A percentile compares a stretch with the other conserved stretches of the same genome.
These are phyloP conservation scores for Pseudomyrmex sp. DNA, from an alignment of 1,140 invertebrate genomes.

Conservation along the genomic window DNA sequence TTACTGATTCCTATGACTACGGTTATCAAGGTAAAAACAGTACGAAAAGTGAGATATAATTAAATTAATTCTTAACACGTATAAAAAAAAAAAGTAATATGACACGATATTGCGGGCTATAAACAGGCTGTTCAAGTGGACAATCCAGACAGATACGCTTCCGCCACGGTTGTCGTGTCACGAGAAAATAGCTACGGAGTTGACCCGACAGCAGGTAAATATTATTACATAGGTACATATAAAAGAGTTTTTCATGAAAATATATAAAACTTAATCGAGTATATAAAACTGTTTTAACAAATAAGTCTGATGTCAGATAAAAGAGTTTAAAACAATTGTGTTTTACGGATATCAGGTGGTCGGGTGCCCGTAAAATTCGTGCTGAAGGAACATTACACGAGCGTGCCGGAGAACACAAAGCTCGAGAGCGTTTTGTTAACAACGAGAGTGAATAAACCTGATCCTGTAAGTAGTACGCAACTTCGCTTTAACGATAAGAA, in stretches of 20 bases:
- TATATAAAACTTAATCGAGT: neutral
- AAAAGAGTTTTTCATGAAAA: neutral
- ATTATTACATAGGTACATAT: neutral
- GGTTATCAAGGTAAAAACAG: slow-evolving; percentile 88
- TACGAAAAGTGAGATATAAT: too few species aligned
- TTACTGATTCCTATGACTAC: slow-evolving; percentile 90
- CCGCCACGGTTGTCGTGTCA: slow-evolving; percentile 91
- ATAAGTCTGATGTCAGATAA: neutral
- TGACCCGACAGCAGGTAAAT: slow-evolving; percentile 79
- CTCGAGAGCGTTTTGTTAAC: slow-evolving; percentile 90
- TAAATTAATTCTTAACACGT: too few species aligned
- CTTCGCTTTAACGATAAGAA: neutral
- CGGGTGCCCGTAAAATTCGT: slow-evolving; percentile 88
- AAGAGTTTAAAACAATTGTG: slow-evolving; percentile 18
- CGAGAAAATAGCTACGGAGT: slow-evolving; percentile 82
- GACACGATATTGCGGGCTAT: slow-evolving; percentile 15
- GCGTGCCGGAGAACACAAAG: slow-evolving; percentile 91
- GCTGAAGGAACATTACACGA: slow-evolving; percentile 90
- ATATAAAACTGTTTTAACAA: neutral
- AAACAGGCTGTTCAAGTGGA: slow-evolving; percentile 93
- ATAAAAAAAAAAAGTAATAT: slow-evolving; percentile 19
- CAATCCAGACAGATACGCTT: slow-evolving; percentile 94
- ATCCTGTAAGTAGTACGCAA: slow-evolving; percentile 82
- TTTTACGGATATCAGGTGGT: slow-evolving; percentile 76
- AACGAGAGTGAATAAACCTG: slow-evolving; percentile 83